phyloP scores from a whole-genome alignment of 2,797 vertebrate genomes.

The Pipistrellus pygmaeus region DNA sequence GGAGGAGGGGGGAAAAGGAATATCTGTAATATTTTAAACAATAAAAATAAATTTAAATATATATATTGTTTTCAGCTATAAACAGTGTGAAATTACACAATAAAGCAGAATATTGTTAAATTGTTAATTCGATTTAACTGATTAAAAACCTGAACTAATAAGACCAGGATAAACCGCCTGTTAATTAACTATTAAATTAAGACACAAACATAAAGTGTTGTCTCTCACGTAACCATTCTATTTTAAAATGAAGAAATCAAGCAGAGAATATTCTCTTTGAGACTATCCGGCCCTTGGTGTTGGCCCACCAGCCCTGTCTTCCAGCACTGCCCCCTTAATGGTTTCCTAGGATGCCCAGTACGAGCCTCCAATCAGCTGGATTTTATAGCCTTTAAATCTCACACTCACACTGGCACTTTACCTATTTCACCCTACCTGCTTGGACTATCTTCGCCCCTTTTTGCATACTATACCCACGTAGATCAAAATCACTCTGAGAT shows the following conservation, averaged over 20 bases:
- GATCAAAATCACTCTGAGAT: neutral
- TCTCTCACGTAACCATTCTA: neutral
- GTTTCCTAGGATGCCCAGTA: neutral
- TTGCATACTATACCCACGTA: neutral
- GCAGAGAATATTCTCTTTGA: neutral
- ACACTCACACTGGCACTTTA: neutral
- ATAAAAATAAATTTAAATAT: too few relatives aligned
- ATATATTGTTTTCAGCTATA: conserved; percentile 36
- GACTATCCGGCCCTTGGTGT: neutral
- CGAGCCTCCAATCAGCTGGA: neutral
- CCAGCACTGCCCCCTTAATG: neutral
- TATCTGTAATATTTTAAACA: too few relatives aligned
- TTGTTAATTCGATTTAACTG: conserved; percentile 29
- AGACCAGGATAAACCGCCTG: neutral
- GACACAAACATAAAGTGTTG: neutral
- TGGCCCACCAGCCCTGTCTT: neutral
- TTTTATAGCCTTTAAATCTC: neutral
- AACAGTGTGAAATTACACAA: conserved; percentile 6
- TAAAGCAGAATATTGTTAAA: neutral
- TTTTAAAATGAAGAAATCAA: conserved; percentile 18
- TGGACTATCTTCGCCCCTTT: neutral
- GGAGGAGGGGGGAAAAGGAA: too few relatives aligned
- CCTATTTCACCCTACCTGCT: neutral
- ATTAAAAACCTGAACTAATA: conserved; percentile 17
- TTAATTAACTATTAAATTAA: conserved; percentile 49